These are phyloP conservation scores for Metalampra italica DNA, from an alignment of 2,888 invertebrate genomes.

Conservation along the genomic window DNA sequence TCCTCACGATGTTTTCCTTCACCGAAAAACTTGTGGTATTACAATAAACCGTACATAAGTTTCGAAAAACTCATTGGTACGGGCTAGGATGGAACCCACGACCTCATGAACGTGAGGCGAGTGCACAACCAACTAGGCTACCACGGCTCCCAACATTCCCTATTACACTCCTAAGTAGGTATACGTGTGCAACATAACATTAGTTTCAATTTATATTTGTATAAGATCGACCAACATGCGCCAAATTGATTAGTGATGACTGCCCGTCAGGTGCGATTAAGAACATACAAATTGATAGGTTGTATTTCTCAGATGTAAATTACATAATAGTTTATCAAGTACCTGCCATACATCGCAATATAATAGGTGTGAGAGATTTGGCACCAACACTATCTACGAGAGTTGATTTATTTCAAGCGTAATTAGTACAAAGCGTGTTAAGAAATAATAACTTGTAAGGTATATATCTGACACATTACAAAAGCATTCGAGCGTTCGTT, in stretches of 20 bases:
- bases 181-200: not conserved
- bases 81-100: too few species aligned
- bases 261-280: conserved; percentile 41
- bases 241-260: conserved; percentile 44
- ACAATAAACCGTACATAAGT: too few species aligned
- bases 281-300: conserved; percentile 32
- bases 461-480: conserved; percentile 23
- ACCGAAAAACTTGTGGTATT: too few species aligned
- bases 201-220: conserved; percentile 19
- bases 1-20: too few species aligned
- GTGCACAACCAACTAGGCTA: too few species aligned
- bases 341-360: conserved; percentile 19
- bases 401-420: conserved; percentile 37
- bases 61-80: too few species aligned
- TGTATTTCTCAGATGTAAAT: conserved; percentile 44
- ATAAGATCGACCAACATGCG: conserved; percentile 9
- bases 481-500: conserved; percentile 20
- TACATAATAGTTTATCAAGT: conserved; percentile 30
- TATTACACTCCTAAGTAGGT: too few species aligned
- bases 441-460: conserved; percentile 38
- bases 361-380: conserved; percentile 31
- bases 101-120: too few species aligned
- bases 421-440: conserved; percentile 45
- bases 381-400: conserved; percentile 25
- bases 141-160: too few species aligned